A percentile compares a stretch with the other conserved stretches of the same genome.
Conservation (phyloP, 1,140 invertebrate genomes). For the Bathynomus jamesi region DNA sequence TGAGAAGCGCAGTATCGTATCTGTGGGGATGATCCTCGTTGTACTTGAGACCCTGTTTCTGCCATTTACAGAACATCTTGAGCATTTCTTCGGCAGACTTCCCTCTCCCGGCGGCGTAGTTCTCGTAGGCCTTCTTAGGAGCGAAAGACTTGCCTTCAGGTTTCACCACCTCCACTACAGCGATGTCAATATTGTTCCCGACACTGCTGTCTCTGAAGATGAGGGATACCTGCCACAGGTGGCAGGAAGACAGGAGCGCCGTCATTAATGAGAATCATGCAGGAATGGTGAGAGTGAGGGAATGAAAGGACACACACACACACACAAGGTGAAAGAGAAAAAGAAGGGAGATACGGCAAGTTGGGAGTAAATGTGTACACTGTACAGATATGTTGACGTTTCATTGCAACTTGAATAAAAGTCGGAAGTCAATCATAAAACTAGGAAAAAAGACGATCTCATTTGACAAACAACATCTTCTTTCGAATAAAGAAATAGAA, state of each 20-base stretch:
- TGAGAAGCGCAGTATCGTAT: slow-evolving; percentile 63
- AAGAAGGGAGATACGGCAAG: too few species aligned
- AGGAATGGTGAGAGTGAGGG: too few species aligned
- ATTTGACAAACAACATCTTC: too few species aligned
- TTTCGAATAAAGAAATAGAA: too few species aligned
- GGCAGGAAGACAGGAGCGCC: not conserved
- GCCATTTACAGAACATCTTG: slow-evolving; percentile 62
- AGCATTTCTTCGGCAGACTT: slow-evolving; percentile 58
- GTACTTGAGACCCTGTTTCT: slow-evolving; percentile 51
- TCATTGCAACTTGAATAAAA: too few species aligned
- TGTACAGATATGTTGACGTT: too few species aligned
- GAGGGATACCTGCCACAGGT: slow-evolving; percentile 53
- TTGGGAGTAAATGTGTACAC: too few species aligned
- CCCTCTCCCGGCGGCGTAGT: slow-evolving; percentile 39
- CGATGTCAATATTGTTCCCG: slow-evolving; percentile 68
- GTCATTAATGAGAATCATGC: not conserved
- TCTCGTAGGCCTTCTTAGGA: slow-evolving; percentile 21
- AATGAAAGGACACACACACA: too few species aligned
- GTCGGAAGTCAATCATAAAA: too few species aligned
- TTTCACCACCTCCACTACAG: slow-evolving; percentile 50
- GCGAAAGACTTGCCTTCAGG: slow-evolving; percentile 19
- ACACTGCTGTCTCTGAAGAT: slow-evolving; percentile 73
- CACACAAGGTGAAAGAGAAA: too few species aligned
- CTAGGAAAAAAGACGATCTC: too few species aligned
- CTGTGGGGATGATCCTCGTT: slow-evolving; percentile 48